Conservation (phyloP, 2,797 vertebrate genomes). For the Prionace glauca region DNA sequence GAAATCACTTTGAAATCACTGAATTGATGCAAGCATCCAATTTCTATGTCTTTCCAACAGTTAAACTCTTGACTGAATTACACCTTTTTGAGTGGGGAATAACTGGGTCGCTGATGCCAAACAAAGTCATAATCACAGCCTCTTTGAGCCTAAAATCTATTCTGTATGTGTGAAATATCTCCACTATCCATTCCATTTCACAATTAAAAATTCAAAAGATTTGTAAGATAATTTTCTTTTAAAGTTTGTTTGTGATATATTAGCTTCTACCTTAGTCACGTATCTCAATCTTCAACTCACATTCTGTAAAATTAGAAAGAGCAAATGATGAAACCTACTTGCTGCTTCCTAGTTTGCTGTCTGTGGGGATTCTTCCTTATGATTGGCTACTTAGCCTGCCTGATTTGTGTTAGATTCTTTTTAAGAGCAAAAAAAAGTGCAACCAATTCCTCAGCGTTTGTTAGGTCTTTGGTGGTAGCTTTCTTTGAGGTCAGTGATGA, state of each 20-base stretch:
- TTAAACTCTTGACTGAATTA: neutral
- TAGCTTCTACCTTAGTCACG: neutral
- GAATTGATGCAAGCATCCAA: neutral
- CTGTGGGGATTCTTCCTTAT: neutral
- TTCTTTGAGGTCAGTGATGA: neutral
- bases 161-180: neutral
- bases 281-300: neutral
- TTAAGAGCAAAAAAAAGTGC: neutral
- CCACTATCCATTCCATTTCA: neutral
- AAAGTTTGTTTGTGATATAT: neutral
- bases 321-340: neutral
- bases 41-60: neutral
- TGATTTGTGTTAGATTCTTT: neutral
- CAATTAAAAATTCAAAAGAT: neutral
- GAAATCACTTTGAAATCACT: neutral
- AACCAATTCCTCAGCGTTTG: neutral
- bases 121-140: neutral
- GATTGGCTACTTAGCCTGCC: neutral
- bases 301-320: neutral
- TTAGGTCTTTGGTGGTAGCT: neutral
- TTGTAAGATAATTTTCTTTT: neutral
- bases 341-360: neutral
- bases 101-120: neutral
- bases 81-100: neutral
- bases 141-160: no score